These are phyloP conservation scores for Merops nubicus DNA, from an alignment of 2,113 vertebrate species.

Conservation along the genomic window DNA sequence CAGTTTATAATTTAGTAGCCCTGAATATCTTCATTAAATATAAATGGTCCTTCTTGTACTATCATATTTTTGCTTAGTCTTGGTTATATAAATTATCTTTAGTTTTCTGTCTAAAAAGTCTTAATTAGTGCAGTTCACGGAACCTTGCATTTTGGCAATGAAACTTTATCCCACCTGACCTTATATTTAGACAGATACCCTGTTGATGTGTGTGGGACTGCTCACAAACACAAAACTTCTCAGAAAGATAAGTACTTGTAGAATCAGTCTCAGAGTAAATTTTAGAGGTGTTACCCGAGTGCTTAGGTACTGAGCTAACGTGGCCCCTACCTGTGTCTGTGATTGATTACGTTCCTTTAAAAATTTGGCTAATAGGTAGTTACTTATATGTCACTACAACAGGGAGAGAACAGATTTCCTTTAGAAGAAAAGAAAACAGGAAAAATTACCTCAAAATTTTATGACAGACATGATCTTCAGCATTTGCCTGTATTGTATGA, in stretches of 20 bases:
- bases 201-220: not conserved
- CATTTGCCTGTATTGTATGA: not conserved
- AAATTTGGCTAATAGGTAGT: not conserved
- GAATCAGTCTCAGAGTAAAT: not conserved
- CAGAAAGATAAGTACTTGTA: not conserved
- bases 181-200: not conserved
- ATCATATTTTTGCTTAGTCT: not conserved
- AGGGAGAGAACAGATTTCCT: not conserved
- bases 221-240: not conserved
- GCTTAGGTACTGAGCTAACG: not conserved
- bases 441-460: not conserved
- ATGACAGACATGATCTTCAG: not conserved
- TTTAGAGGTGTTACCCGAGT: not conserved
- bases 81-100: not conserved
- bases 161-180: not conserved
- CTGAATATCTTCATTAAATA: not conserved
- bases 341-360: not conserved
- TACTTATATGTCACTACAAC: not conserved
- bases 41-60: not conserved
- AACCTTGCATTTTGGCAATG: not conserved
- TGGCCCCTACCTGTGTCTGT: not conserved
- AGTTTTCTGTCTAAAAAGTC: not conserved
- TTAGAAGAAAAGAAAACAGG: not conserved
- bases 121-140: not conserved
- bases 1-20: not conserved